Conservation (phyloP, 2,797 vertebrate species). For the Muscicapa comitata region DNA sequence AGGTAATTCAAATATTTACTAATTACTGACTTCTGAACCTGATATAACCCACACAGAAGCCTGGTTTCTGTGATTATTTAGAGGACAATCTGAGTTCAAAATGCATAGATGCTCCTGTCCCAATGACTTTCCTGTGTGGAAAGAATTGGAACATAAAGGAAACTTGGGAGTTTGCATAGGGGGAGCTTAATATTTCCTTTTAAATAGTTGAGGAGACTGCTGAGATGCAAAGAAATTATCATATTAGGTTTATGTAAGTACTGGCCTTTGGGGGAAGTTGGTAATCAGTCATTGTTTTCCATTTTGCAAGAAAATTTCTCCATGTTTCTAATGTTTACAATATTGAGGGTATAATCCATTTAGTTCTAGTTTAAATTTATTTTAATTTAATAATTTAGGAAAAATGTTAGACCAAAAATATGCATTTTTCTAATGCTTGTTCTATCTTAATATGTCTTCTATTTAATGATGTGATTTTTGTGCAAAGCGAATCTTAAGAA, state of each 20-base stretch:
- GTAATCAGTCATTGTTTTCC: not conserved
- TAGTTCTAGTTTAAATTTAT: not conserved
- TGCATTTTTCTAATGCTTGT: not conserved
- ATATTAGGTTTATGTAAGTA: not conserved
- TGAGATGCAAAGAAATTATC: not conserved
- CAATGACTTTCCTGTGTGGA: not conserved
- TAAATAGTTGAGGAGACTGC: not conserved
- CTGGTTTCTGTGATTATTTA: not conserved
- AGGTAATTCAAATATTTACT: not conserved
- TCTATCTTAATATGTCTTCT: not conserved
- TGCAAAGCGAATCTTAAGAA: not conserved
- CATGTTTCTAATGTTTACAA: not conserved
- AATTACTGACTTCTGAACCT: not conserved
- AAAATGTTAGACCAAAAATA: not conserved
- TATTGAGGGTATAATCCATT: not conserved
- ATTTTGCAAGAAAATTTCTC: not conserved
- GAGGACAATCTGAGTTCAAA: not conserved
- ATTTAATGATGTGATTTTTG: not conserved
- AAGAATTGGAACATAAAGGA: not conserved
- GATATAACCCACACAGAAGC: not conserved
- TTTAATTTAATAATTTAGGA: not conserved
- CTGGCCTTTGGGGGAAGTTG: not conserved
- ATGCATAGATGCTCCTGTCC: not conserved
- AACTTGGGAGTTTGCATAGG: not conserved
- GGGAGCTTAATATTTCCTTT: not conserved